phyloP scores from a whole-genome alignment of 1,140 invertebrate species.

The Matsumurasca onukii region DNA sequence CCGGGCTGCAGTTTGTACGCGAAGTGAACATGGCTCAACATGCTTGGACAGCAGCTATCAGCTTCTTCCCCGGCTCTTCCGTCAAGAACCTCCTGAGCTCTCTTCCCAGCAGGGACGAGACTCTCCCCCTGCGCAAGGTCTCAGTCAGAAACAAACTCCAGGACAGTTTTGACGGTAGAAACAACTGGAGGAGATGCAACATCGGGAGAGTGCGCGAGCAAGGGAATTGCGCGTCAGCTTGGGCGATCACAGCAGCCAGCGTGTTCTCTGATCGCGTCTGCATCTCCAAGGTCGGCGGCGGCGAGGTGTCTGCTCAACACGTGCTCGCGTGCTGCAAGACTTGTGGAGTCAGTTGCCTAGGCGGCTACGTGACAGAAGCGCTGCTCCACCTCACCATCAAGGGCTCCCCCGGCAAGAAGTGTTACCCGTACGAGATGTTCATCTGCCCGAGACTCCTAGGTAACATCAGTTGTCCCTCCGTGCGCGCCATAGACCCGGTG shows the following conservation, averaged over 20 bases:
- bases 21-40: background rate
- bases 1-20: background rate
- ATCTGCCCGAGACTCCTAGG: constrained; percentile 49
- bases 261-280: constrained; percentile 9
- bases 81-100: constrained; percentile 18
- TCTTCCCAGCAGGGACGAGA: background rate
- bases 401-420: background rate
- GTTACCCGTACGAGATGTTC: constrained; percentile 10
- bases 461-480: constrained; percentile 64
- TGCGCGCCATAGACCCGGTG: constrained; percentile 67
- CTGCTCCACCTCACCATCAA: background rate
- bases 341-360: constrained; percentile 9
- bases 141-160: background rate
- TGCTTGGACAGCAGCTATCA: background rate
- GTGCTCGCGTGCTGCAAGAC: background rate
- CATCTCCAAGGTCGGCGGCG: background rate
- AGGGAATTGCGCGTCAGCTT: constrained; percentile 35
- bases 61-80: background rate
- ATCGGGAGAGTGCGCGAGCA: constrained; percentile 33
- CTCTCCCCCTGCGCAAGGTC: background rate
- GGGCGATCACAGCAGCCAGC: constrained; percentile 17
- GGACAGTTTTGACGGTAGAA: constrained; percentile 31
- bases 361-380: constrained; percentile 4
- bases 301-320: constrained; percentile 1
- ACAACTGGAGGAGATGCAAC: constrained; percentile 26